phyloP scores from a whole-genome alignment of 2,797 vertebrate genomes.

The Dermochelys coriacea region DNA sequence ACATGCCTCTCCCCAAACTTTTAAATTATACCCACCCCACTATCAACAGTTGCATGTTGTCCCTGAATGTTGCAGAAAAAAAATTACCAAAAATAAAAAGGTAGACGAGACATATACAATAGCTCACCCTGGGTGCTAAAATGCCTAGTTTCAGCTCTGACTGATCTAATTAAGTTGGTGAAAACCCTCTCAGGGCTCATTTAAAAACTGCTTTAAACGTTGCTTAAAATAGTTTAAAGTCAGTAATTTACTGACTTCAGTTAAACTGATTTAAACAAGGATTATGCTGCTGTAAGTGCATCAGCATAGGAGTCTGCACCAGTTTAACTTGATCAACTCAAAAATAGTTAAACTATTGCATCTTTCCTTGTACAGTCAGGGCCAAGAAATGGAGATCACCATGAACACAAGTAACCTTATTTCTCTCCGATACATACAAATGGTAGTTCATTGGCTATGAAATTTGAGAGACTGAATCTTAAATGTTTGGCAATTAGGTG shows the following conservation, averaged over 20 bases:
- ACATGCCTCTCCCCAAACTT: too few relatives aligned
- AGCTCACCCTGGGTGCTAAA: background rate
- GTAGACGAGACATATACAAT: background rate
- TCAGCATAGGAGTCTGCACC: background rate
- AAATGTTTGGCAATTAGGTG: background rate
- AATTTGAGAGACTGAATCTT: accelerated
- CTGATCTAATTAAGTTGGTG: background rate
- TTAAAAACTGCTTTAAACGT: background rate
- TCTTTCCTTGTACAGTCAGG: background rate
- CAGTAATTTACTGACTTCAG: background rate
- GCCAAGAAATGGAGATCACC: background rate
- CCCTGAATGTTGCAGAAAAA: too few relatives aligned
- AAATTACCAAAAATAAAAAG: too few relatives aligned
- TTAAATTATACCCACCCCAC: too few relatives aligned
- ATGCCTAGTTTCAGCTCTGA: background rate
- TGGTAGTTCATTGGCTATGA: background rate
- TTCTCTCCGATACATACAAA: background rate
- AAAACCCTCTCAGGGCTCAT: background rate
- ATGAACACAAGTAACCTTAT: background rate
- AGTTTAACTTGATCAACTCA: background rate
- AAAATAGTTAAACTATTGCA: background rate
- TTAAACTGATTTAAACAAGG: background rate
- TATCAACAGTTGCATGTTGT: background rate
- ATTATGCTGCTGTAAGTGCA: accelerated
- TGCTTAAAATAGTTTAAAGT: background rate